Evolutionary conservation across 2,888 invertebrate genomes (phyloP).

Genomic region (Nezara viridula): DNA sequence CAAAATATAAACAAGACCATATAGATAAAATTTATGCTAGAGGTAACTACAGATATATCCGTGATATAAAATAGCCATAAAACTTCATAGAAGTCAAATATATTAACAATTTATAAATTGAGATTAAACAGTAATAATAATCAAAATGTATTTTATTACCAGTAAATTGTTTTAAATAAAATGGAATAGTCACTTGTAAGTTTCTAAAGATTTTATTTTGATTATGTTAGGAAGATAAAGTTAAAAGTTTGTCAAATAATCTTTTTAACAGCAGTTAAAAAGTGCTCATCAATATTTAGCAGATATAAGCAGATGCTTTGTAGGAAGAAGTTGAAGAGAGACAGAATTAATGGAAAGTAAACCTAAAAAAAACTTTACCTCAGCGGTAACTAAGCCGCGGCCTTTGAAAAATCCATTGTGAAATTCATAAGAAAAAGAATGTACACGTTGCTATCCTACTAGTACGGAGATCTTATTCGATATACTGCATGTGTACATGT

Average conservation of each 20-base stretch:
- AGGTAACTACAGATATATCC: no score
- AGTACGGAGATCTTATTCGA: neutral
- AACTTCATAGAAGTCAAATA: no score
- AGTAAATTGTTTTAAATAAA: no score
- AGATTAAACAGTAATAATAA: no score
- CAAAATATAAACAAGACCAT: no score
- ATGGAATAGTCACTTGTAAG: neutral
- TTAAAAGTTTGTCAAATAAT: conserved; percentile 14
- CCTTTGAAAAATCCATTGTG: neutral
- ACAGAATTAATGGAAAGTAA: conserved; percentile 25
- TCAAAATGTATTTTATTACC: no score
- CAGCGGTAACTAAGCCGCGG: neutral
- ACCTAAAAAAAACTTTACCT: neutral
- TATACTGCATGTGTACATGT: no score
- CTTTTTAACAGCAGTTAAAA: neutral
- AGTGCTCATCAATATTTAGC: conserved; percentile 32
- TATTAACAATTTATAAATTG: no score
- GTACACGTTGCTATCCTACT: neutral
- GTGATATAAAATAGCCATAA: no score
- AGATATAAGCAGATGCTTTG: conserved; percentile 27
- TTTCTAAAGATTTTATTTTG: neutral
- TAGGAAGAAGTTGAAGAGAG: neutral
- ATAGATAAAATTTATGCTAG: no score
- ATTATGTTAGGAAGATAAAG: neutral
- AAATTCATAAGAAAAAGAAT: neutral